Evolutionary conservation across 2,113 vertebrate species (phyloP).

Genomic region (Oxyura jamaicensis): DNA sequence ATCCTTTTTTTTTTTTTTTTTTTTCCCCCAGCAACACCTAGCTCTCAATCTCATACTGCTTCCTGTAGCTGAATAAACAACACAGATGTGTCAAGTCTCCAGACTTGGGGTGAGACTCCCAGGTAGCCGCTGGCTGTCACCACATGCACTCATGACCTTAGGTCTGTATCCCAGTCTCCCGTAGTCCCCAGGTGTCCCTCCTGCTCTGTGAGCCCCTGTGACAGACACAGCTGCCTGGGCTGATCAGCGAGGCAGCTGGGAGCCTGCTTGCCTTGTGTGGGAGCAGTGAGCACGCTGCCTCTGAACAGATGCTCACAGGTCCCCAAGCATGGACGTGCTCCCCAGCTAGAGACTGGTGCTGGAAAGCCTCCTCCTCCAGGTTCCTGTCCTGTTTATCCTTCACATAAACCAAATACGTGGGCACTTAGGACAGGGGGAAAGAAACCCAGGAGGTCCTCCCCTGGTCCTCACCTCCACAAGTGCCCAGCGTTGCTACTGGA

Average conservation of each 20-base stretch:
- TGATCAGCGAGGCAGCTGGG: not conserved
- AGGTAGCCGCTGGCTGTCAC: not conserved
- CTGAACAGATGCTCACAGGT: too few relatives aligned
- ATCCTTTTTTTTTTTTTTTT: too few relatives aligned
- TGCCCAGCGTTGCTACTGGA: not conserved
- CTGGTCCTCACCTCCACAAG: not conserved
- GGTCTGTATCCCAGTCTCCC: not conserved
- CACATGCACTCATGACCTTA: not conserved
- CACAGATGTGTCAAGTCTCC: not conserved
- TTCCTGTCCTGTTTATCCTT: not conserved
- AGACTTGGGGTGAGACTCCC: not conserved
- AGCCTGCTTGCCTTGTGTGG: fast-evolving
- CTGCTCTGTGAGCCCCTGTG: not conserved
- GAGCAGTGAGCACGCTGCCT: not conserved
- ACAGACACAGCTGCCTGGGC: not conserved
- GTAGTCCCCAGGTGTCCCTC: not conserved
- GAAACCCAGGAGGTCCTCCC: not conserved
- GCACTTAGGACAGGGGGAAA: not conserved
- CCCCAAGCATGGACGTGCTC: fast-evolving
- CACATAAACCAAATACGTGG: not conserved
- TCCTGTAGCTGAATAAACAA: not conserved
- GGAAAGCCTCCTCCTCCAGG: not conserved
- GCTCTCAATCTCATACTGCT: not conserved
- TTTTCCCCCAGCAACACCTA: not conserved
- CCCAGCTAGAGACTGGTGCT: not conserved